A percentile compares a stretch with the other conserved stretches of the same genome.
Conservation (phyloP, 2,888 invertebrate species). For the Aromia moschata region DNA sequence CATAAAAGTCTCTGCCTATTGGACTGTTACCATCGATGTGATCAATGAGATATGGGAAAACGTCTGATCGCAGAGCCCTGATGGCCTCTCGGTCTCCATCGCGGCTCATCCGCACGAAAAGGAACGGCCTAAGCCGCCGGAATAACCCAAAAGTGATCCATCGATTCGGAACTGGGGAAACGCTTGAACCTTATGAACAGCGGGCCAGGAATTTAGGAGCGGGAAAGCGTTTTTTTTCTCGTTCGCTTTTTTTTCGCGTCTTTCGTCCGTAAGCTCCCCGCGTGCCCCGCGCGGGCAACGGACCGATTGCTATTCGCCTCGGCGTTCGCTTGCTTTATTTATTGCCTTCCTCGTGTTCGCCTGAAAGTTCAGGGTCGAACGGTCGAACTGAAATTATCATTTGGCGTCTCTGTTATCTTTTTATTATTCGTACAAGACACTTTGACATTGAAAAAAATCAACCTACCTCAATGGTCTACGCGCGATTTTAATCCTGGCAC, state of each 20-base stretch:
- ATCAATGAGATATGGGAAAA: conserved; percentile 16
- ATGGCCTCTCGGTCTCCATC: conserved; percentile 12
- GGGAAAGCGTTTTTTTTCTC: conserved; percentile 1
- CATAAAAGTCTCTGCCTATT: too few relatives aligned
- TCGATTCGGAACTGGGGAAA: conserved; percentile 4
- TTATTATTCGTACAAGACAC: background rate
- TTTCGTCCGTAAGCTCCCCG: too few relatives aligned
- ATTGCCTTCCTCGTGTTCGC: background rate
- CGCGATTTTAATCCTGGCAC: too few relatives aligned
- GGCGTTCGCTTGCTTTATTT: conserved; percentile 8
- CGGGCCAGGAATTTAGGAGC: too few relatives aligned
- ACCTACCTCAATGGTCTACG: too few relatives aligned
- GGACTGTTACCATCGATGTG: conserved; percentile 3
- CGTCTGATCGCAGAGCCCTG: conserved; percentile 8
- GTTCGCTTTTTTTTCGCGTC: background rate
- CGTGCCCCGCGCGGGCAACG: background rate
- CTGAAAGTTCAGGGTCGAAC: conserved; percentile 5
- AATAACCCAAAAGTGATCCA: conserved; percentile 16
- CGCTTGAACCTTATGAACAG: conserved; percentile 11
- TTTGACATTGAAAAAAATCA: too few relatives aligned
- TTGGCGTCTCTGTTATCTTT: background rate
- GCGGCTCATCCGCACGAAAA: conserved; percentile 1
- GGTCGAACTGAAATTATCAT: background rate
- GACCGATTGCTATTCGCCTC: conserved; percentile 5
- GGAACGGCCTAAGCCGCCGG: conserved; percentile 6